phyloP scores from a whole-genome alignment of 2,113 vertebrate genomes.

The Girardinichthys multiradiatus region DNA sequence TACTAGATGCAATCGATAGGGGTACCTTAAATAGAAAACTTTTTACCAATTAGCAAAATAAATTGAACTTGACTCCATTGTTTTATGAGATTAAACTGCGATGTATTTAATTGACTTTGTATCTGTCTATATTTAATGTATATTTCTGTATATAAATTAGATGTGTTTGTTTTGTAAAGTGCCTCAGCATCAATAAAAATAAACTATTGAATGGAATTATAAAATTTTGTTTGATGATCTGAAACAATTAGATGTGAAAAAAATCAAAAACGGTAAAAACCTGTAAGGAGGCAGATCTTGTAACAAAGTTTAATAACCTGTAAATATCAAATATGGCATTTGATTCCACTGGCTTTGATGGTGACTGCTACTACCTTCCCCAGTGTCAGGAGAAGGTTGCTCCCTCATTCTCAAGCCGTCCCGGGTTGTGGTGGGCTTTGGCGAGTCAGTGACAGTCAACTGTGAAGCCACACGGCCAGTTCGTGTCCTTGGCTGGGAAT shows the following conservation, averaged over 20 bases:
- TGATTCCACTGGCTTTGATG: neutral
- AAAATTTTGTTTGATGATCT: neutral
- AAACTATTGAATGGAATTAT: neutral
- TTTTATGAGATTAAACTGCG: too few species aligned
- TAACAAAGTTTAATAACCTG: too few species aligned
- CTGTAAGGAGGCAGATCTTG: neutral
- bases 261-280: neutral
- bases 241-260: neutral
- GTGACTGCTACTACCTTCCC: slow-evolving; percentile 19
- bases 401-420: slow-evolving; percentile 80
- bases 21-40: too few species aligned
- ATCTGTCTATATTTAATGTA: too few species aligned
- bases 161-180: too few species aligned
- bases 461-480: slow-evolving; percentile 80
- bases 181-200: too few species aligned
- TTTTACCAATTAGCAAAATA: too few species aligned
- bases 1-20: too few species aligned
- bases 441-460: slow-evolving; percentile 78
- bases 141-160: too few species aligned
- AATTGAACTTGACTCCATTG: too few species aligned
- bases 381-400: slow-evolving; percentile 79
- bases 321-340: too few species aligned
- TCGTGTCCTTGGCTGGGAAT: slow-evolving; percentile 83
- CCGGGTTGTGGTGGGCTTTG: slow-evolving; percentile 81
- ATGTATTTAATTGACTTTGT: too few species aligned